These are phyloP conservation scores for Anseranas semipalmata DNA, from an alignment of 2,113 vertebrate species.

Conservation along the genomic window DNA sequence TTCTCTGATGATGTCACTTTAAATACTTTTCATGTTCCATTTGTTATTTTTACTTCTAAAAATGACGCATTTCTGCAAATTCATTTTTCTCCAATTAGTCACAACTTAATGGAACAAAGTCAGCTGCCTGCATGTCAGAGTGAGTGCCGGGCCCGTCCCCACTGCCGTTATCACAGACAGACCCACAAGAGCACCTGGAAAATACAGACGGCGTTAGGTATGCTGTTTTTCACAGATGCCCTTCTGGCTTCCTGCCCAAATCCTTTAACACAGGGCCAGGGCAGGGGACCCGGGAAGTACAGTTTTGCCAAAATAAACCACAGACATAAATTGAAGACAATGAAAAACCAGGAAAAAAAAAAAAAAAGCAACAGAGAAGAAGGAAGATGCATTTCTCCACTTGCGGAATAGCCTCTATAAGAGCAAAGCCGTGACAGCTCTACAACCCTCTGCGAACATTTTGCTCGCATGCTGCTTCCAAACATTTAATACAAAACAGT, in stretches of 20 bases:
- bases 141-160: slow-evolving; percentile 3
- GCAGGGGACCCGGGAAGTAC: background rate
- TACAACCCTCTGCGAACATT: background rate
- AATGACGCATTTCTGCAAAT: slow-evolving; percentile 83
- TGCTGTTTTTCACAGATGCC: background rate
- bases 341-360: background rate
- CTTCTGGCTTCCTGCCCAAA: slow-evolving; percentile 33
- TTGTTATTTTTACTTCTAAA: slow-evolving; percentile 85
- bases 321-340: slow-evolving; percentile 26
- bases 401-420: slow-evolving; percentile 8
- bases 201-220: accelerated
- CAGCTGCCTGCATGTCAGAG: slow-evolving; percentile 39
- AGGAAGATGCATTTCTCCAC: slow-evolving; percentile 41
- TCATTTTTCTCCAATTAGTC: slow-evolving; percentile 82
- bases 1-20: slow-evolving; percentile 83
- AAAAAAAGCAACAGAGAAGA: background rate
- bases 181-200: background rate
- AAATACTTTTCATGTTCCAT: slow-evolving; percentile 83
- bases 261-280: background rate
- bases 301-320: slow-evolving; percentile 26
- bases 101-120: slow-evolving; percentile 63
- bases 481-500: slow-evolving; percentile 40
- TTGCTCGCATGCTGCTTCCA: slow-evolving; percentile 15
- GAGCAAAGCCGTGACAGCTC: slow-evolving; percentile 37
- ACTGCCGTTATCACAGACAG: background rate